Evolutionary conservation across 2,113 vertebrate species (phyloP).

Genomic region (Salvelinus fontinalis): DNA sequence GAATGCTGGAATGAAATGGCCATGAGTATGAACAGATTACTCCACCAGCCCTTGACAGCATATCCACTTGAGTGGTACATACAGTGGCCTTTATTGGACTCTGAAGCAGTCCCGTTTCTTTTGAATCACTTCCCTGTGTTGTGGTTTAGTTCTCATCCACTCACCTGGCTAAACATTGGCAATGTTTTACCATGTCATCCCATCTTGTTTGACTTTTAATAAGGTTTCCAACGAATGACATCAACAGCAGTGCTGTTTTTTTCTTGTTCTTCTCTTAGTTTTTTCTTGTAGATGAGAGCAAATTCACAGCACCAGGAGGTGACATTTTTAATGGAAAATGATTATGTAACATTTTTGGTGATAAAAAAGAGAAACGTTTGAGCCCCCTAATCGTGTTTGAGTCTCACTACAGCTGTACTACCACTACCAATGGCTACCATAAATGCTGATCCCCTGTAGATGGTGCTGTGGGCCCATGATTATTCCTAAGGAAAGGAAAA

Average conservation of each 20-base stretch:
- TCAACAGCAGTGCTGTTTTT: too few species aligned
- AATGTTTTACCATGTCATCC: too few species aligned
- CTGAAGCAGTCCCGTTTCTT: background rate
- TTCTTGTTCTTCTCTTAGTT: too few species aligned
- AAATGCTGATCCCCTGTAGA: conserved; percentile 17
- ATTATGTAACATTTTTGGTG: background rate
- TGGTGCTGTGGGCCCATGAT: conserved; percentile 27
- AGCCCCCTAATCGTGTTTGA: background rate
- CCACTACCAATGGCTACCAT: background rate
- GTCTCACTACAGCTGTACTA: background rate
- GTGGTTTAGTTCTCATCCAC: background rate
- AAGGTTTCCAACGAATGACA: too few species aligned
- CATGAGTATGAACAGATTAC: background rate
- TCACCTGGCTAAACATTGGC: too few species aligned
- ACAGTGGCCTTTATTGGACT: background rate
- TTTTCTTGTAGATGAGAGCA: too few species aligned
- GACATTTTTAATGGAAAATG: background rate
- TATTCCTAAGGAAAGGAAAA: background rate
- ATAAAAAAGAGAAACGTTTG: background rate
- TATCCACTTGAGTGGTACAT: background rate
- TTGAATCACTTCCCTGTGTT: background rate
- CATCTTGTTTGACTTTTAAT: too few species aligned
- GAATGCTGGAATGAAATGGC: background rate
- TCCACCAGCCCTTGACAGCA: background rate
- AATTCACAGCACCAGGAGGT: too few species aligned